Base-by-base conservation (phyloP, 2,797 vertebrate genomes). In the Poecilia gillii region DNA sequence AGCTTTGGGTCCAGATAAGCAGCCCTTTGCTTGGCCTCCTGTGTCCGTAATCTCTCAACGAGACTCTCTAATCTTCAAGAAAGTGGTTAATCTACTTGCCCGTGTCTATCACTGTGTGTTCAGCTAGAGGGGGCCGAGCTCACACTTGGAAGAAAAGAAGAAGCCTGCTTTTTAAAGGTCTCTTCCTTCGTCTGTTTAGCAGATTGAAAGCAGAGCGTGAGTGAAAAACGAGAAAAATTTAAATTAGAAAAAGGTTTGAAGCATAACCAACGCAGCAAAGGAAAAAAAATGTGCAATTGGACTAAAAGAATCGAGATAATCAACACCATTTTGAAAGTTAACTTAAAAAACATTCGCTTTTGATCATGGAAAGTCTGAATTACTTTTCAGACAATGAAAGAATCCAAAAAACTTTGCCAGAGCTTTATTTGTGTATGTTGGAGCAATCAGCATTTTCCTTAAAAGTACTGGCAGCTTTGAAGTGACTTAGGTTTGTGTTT, bases 31-130 rank as follows among this genome's bases (percentile, higher is more conserved):
- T 76, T 49, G 87, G 90, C 89, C 91, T 92, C 85, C 81, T 74
- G 89, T 90, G 72, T 82, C 33, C 9, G 74, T 93, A 91, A 93
- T 93, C 93, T 92, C 84, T 79, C 85, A 88, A 87, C 71, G 77
- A 89, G 88, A 87, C 89, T 83, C 74, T 91, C 81, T 94, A 92
- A 94, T 93, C 91, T 92, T 78, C 83, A 86, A 91, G 82, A 92
- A 91, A 92, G 87, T 90, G 82, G 80, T 91, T 92, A 89, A 93
- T 94, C 91, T 94, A 83, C 81, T 84, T 49, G 84, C 73, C 80
- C 87, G 82, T 66, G 74, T 91, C 87, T 91, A 88, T 76, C 83
- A 70, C 72, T 47, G 81, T 84, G 82, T 82, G 83, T 86, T 81
- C 81, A 5, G n/a, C 80, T 76, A 88, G 53, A 79, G 88, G 82